Conservation (phyloP, 53 echinoderm and acorn worm genomes). For the Pentamera pediparva region DNA sequence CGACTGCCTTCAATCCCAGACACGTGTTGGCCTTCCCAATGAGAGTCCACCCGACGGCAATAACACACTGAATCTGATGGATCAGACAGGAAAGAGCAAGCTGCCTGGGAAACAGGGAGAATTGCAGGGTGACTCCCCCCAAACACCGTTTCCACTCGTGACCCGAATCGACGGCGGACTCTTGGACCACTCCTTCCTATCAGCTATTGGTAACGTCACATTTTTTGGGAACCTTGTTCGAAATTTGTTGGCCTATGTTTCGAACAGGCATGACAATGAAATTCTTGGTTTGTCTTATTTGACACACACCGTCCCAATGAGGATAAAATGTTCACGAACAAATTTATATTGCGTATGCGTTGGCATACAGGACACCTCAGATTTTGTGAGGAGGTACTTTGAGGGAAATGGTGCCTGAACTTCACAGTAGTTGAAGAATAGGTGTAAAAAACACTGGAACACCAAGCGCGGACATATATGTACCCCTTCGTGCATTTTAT, state of each 20-base stretch:
- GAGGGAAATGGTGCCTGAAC: no score
- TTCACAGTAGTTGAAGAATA: no score
- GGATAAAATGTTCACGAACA: no score
- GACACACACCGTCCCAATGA: neutral
- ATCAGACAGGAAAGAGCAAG: no score
- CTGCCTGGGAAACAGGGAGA: no score
- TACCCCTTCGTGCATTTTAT: no score
- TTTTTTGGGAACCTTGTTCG: constrained; percentile 45
- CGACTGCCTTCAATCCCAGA: constrained; percentile 19
- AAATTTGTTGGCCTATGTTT: constrained; percentile 12
- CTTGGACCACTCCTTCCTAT: constrained; percentile 39
- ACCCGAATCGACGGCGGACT: constrained; percentile 55
- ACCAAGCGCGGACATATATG: no score
- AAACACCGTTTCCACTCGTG: constrained; percentile 26
- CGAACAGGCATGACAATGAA: neutral
- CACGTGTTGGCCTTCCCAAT: constrained; percentile 44
- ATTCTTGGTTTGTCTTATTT: no score
- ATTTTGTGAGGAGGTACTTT: no score
- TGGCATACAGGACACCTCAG: no score
- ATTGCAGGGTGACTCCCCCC: constrained; percentile 28
- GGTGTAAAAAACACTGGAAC: no score
- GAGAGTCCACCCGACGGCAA: constrained; percentile 40
- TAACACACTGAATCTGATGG: constrained; percentile 37
- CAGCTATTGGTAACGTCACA: constrained; percentile 48
- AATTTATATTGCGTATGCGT: no score